These are phyloP conservation scores for Nemapogon koenigi DNA, from an alignment of 2,888 invertebrate genomes.

Conservation along the genomic window DNA sequence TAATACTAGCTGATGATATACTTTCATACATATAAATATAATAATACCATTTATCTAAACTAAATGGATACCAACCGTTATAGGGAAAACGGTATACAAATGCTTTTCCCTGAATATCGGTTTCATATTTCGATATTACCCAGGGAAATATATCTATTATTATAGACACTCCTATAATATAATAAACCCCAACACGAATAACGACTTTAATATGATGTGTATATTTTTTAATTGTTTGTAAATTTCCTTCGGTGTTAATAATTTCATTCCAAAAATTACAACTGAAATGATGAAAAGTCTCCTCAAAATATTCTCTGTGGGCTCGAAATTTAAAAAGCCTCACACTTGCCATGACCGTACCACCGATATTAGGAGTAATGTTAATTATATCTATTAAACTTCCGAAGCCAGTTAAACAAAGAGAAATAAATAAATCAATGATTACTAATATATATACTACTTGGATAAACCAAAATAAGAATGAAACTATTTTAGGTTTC, in stretches of 20 bases:
- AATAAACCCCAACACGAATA: slow-evolving; percentile 31
- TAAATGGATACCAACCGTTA: slow-evolving; percentile 51
- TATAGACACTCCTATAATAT: slow-evolving; percentile 26
- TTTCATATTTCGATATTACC: slow-evolving; percentile 36
- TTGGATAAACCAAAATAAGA: slow-evolving; percentile 24
- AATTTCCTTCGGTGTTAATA: slow-evolving; percentile 23
- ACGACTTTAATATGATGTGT: slow-evolving; percentile 24
- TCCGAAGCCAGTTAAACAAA: slow-evolving; percentile 27
- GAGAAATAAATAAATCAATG: slow-evolving; percentile 28
- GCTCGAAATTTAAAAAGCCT: slow-evolving; percentile 33
- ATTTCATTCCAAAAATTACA: slow-evolving; percentile 30
- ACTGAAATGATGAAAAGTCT: slow-evolving; percentile 32
- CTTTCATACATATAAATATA: slow-evolving; percentile 41
- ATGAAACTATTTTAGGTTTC: slow-evolving; percentile 21
- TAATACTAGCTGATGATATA: slow-evolving; percentile 36
- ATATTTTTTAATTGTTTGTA: slow-evolving; percentile 26
- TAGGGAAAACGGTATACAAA: slow-evolving; percentile 34
- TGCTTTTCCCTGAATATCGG: slow-evolving; percentile 24
- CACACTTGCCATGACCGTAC: slow-evolving; percentile 31
- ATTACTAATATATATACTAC: slow-evolving; percentile 27
- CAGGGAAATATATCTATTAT: slow-evolving; percentile 37
- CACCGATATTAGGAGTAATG: slow-evolving; percentile 42
- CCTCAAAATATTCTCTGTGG: slow-evolving; percentile 27
- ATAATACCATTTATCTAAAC: slow-evolving; percentile 40
- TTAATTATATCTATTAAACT: slow-evolving; percentile 39